Evolutionary conservation across 2,113 vertebrate species (phyloP).

Genomic region (Lutjanus erythropterus): DNA sequence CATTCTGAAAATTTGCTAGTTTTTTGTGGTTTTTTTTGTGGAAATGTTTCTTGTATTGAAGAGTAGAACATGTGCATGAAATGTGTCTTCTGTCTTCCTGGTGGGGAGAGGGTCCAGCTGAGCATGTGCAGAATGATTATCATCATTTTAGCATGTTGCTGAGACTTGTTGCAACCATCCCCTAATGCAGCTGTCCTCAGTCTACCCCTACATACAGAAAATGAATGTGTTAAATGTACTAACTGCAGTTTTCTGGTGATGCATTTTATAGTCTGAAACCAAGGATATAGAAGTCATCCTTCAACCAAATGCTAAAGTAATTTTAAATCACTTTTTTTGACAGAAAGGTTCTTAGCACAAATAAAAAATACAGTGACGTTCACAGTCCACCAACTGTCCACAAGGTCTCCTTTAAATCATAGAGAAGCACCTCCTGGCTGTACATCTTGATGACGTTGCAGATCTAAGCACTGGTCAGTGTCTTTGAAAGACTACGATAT

Average conservation of each 20-base stretch:
- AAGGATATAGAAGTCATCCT: conserved; percentile 31
- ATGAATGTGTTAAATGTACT: neutral
- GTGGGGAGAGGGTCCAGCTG: too few relatives aligned
- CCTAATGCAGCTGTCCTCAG: too few relatives aligned
- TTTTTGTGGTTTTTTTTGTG: too few relatives aligned
- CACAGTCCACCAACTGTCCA: conserved; percentile 45
- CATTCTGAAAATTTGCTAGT: too few relatives aligned
- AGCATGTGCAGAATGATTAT: too few relatives aligned
- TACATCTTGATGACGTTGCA: conserved; percentile 58
- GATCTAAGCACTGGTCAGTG: conserved; percentile 26
- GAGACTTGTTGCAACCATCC: too few relatives aligned
- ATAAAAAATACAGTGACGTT: conserved; percentile 37
- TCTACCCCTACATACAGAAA: neutral
- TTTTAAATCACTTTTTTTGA: conserved; percentile 44
- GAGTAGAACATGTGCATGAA: too few relatives aligned
- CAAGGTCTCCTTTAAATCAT: conserved; percentile 68
- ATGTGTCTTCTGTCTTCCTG: too few relatives aligned
- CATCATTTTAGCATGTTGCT: too few relatives aligned
- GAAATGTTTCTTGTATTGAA: too few relatives aligned
- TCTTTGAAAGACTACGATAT: conserved; percentile 36
- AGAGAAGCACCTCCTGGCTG: conserved; percentile 44
- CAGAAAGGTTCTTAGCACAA: conserved; percentile 29
- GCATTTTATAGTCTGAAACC: conserved; percentile 27
- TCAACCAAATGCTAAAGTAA: neutral
- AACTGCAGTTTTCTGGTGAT: conserved; percentile 17